Evolutionary conservation across 2,888 invertebrate genomes (phyloP).

Genomic region (Drosophila rubida): DNA sequence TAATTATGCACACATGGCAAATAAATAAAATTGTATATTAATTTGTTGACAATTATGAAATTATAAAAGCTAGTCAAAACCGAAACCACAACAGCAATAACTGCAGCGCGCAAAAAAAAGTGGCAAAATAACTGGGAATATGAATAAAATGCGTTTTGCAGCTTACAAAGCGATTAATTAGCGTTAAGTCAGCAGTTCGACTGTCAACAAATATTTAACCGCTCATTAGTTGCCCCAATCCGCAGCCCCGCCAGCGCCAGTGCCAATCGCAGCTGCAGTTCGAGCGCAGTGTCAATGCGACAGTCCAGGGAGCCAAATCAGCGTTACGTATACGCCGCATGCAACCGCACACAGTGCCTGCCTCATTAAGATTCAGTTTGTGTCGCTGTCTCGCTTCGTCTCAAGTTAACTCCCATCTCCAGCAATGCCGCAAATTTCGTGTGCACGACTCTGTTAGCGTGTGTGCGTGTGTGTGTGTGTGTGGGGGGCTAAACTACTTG

Average conservation of each 20-base stretch:
- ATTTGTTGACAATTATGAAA: slow-evolving; percentile 75
- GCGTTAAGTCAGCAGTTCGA: slow-evolving; percentile 50
- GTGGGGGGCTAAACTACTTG: slow-evolving; percentile 63
- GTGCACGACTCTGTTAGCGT: slow-evolving; percentile 17
- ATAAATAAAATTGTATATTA: slow-evolving; percentile 69
- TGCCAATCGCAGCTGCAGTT: not conserved
- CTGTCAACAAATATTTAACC: slow-evolving; percentile 74
- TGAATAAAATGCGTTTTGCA: slow-evolving; percentile 20
- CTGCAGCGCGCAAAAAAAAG: no score
- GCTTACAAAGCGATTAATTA: slow-evolving; percentile 74
- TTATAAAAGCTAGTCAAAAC: slow-evolving; percentile 59
- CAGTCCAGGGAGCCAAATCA: slow-evolving; percentile 39
- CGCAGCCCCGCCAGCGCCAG: not conserved
- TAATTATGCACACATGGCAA: slow-evolving; percentile 61
- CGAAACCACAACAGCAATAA: slow-evolving; percentile 37
- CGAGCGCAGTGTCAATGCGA: slow-evolving; percentile 38
- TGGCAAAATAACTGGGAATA: no score
- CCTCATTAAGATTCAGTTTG: slow-evolving; percentile 70
- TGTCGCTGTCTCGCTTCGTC: slow-evolving; percentile 57
- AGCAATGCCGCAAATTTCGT: slow-evolving; percentile 36
- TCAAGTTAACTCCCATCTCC: slow-evolving; percentile 60
- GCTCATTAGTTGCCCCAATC: slow-evolving; percentile 61
- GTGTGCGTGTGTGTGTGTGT: slow-evolving; percentile 27
- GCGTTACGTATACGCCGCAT: slow-evolving; percentile 61
- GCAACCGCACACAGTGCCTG: slow-evolving; percentile 61